These are phyloP conservation scores for Xestia sexstrigata DNA, from an alignment of 2,888 invertebrate genomes.

Conservation along the genomic window DNA sequence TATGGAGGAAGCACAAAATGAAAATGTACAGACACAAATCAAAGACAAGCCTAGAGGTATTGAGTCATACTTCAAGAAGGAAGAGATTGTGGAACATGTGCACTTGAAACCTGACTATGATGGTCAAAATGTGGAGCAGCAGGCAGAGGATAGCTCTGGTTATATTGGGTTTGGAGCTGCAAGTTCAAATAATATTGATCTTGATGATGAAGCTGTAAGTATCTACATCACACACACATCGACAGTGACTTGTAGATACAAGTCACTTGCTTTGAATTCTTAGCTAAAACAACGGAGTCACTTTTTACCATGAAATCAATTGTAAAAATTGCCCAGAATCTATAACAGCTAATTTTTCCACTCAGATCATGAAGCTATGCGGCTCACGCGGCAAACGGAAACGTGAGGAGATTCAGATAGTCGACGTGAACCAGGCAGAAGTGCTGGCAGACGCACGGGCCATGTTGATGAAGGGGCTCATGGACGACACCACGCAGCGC, in stretches of 20 bases:
- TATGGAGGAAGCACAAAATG: slow-evolving; percentile 76
- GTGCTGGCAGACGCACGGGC: slow-evolving; percentile 95
- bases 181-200: slow-evolving; percentile 68
- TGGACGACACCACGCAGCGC: slow-evolving; percentile 92
- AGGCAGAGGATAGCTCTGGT: slow-evolving; percentile 66
- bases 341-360: background rate
- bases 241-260: no score
- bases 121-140: slow-evolving; percentile 51
- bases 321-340: background rate
- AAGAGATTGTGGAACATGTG: slow-evolving; percentile 62
- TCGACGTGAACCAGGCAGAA: slow-evolving; percentile 95
- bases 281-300: background rate
- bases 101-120: slow-evolving; percentile 65
- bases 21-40: slow-evolving; percentile 31
- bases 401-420: slow-evolving; percentile 93
- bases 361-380: slow-evolving; percentile 92
- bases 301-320: background rate
- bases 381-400: slow-evolving; percentile 92
- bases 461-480: slow-evolving; percentile 95
- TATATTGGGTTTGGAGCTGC: slow-evolving; percentile 63
- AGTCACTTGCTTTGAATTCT: background rate
- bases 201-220: slow-evolving; percentile 88
- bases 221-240: no score
- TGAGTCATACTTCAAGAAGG: slow-evolving; percentile 84
- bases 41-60: slow-evolving; percentile 74